A percentile compares a stretch with the other conserved stretches of the same genome.
Evolutionary conservation across 1,140 invertebrate genomes (phyloP).

Genomic region (Polyergus mexicanus): DNA sequence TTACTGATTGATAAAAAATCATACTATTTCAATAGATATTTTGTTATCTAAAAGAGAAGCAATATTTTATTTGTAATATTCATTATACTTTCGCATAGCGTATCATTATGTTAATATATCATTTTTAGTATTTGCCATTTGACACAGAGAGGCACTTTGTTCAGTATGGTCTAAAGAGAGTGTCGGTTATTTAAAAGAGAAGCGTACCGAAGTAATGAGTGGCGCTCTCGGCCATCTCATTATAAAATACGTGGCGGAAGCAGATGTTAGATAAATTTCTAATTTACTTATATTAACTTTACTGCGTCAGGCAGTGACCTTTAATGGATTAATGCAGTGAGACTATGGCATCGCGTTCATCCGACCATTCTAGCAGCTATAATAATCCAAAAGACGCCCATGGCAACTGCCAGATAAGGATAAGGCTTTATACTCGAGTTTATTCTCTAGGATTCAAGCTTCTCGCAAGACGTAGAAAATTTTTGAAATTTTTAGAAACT

Average conservation of each 20-base stretch:
- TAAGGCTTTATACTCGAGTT: conserved; percentile 16
- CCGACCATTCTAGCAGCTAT: conserved; percentile 30
- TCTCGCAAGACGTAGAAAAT: not conserved
- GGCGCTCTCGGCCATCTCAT: conserved; percentile 51
- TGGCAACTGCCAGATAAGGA: conserved; percentile 36
- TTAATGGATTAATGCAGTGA: conserved; percentile 65
- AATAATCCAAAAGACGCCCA: conserved; percentile 40
- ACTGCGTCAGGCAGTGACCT: conserved; percentile 45
- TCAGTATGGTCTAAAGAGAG: conserved; percentile 5
- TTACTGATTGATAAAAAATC: not conserved
- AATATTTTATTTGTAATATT: not conserved
- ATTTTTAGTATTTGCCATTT: conserved; percentile 26
- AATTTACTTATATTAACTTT: conserved; percentile 68
- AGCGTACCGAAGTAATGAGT: conserved; percentile 49
- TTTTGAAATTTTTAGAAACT: not conserved
- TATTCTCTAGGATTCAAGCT: conserved; percentile 7
- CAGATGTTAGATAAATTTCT: conserved; percentile 68
- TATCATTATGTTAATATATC: not conserved
- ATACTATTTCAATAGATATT: not conserved
- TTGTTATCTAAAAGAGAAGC: not conserved
- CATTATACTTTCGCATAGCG: not conserved
- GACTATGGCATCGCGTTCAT: conserved; percentile 56
- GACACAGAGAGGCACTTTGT: conserved; percentile 37
- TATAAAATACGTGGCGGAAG: conserved; percentile 43
- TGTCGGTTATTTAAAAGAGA: conserved; percentile 31